A percentile compares a stretch with the other conserved stretches of the same genome.
These are phyloP conservation scores for Dunckerocampus dactyliophorus DNA, from an alignment of 2,113 vertebrate species.

Conservation along the genomic window DNA sequence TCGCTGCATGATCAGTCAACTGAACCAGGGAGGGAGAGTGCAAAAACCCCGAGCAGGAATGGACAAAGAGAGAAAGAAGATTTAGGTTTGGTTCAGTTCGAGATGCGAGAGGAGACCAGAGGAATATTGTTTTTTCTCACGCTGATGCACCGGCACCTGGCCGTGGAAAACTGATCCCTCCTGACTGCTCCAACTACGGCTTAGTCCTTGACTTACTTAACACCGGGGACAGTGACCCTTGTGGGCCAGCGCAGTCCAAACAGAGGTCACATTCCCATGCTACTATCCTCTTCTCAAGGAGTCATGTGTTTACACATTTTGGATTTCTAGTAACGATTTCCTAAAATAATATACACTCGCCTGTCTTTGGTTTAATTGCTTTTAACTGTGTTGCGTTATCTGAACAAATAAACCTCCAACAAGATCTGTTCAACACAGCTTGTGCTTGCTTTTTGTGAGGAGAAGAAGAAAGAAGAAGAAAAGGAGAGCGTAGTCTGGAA, in stretches of 20 bases:
- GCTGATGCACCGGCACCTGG: slow-evolving; percentile 36
- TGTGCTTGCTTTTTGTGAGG: slow-evolving; percentile 30
- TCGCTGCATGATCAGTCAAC: slow-evolving; percentile 58
- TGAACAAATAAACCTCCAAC: slow-evolving; percentile 36
- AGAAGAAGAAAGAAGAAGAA: slow-evolving; percentile 22
- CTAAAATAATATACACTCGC: slow-evolving; percentile 14
- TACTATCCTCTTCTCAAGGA: slow-evolving; percentile 12
- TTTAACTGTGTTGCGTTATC: slow-evolving; percentile 20
- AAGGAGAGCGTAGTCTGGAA: slow-evolving; percentile 34
- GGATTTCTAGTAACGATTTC: slow-evolving; percentile 9
- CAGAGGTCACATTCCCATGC: slow-evolving; percentile 55
- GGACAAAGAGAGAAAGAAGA: slow-evolving; percentile 17
- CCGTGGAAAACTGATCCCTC: slow-evolving; percentile 32
- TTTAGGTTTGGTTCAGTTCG: slow-evolving; percentile 1
- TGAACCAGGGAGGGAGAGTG: slow-evolving; percentile 38
- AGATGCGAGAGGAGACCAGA: neutral
- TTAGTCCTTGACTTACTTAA: slow-evolving; percentile 26
- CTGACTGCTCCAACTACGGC: slow-evolving; percentile 30
- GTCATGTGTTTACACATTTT: slow-evolving; percentile 16
- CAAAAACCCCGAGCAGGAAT: slow-evolving; percentile 19
- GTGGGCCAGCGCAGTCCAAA: slow-evolving; percentile 16
- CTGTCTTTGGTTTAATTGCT: slow-evolving; percentile 8
- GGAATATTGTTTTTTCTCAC: slow-evolving; percentile 32
- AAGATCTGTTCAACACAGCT: slow-evolving; percentile 27
- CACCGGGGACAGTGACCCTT: slow-evolving; percentile 59